Percentiles rank a stretch among this genome's conserved stretches.
Evolutionary conservation across 2,888 invertebrate species (phyloP).

Genomic region (Epistrophella euchroma): DNA sequence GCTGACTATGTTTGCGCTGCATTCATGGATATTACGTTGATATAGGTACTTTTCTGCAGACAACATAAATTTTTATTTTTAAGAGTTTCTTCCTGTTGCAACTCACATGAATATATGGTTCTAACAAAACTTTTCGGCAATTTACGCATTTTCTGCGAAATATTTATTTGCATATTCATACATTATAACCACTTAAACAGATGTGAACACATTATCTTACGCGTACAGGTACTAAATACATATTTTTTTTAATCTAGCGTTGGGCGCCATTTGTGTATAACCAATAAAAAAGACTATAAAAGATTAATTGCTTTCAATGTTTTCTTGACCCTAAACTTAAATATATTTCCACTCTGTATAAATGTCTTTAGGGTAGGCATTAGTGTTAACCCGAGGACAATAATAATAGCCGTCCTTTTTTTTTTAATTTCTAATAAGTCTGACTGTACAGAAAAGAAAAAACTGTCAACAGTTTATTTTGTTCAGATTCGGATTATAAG

Average conservation of each 20-base stretch:
- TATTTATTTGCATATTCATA: too few species aligned
- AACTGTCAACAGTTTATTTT: neutral
- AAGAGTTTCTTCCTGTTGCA: too few species aligned
- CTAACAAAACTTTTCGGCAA: too few species aligned
- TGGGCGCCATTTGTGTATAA: neutral
- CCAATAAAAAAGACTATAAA: neutral
- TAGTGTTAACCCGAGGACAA: conserved; percentile 1
- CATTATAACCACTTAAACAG: too few species aligned
- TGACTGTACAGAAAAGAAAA: neutral
- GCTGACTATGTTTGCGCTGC: too few species aligned
- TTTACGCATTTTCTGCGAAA: too few species aligned
- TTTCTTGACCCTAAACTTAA: neutral
- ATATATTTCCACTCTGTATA: neutral
- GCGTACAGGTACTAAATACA: too few species aligned
- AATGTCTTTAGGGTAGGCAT: neutral
- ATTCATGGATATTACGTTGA: too few species aligned
- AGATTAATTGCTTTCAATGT: neutral
- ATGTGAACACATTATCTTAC: too few species aligned
- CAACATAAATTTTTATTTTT: too few species aligned
- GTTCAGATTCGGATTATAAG: conserved; percentile 26
- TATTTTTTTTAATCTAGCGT: neutral
- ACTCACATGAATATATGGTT: too few species aligned
- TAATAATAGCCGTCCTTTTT: conserved; percentile 9
- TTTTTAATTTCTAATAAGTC: neutral
- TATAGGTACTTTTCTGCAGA: too few species aligned